Percentiles rank a stretch among this genome's conserved stretches.
Conservation (phyloP, 2,888 invertebrate genomes). For the Cheilosia grossa region DNA sequence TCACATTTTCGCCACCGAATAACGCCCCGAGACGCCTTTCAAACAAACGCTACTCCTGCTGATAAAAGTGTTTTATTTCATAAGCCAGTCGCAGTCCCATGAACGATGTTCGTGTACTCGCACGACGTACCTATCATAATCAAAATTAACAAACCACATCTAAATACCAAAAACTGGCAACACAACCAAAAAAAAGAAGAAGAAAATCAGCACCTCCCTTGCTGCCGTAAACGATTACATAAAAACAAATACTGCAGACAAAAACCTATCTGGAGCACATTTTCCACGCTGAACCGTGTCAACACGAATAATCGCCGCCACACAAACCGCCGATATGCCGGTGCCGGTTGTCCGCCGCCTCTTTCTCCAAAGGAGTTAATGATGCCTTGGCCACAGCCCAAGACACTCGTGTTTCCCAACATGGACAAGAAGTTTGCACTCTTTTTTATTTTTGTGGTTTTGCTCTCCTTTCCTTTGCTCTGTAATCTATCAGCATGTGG, state of each 20-base stretch:
- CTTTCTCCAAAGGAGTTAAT: slow-evolving; percentile 44
- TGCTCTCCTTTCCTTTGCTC: slow-evolving; percentile 9
- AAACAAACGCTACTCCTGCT: slow-evolving; percentile 11
- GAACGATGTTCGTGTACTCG: neutral
- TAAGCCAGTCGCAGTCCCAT: neutral
- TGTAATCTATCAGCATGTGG: slow-evolving; percentile 37
- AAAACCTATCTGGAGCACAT: slow-evolving; percentile 58
- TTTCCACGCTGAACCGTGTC: slow-evolving; percentile 50
- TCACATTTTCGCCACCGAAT: slow-evolving; percentile 4
- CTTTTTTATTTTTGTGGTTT: neutral
- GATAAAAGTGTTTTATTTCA: slow-evolving; percentile 29
- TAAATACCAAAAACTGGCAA: slow-evolving; percentile 6
- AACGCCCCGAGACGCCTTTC: slow-evolving; percentile 10
- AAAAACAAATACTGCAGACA: slow-evolving; percentile 34
- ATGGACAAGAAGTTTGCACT: slow-evolving; percentile 40
- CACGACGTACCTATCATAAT: slow-evolving; percentile 20
- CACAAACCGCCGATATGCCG: slow-evolving; percentile 32
- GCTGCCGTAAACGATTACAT: slow-evolving; percentile 37
- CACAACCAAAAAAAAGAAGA: neutral
- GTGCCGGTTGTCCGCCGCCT: slow-evolving; percentile 12
- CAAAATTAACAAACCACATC: slow-evolving; percentile 45
- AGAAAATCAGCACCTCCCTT: slow-evolving; percentile 30
- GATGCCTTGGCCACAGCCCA: slow-evolving; percentile 62
- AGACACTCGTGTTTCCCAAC: slow-evolving; percentile 44
- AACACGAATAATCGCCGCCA: slow-evolving; percentile 60